phyloP scores from a whole-genome alignment of 2,888 invertebrate species.

The Anthophora plumipes region DNA sequence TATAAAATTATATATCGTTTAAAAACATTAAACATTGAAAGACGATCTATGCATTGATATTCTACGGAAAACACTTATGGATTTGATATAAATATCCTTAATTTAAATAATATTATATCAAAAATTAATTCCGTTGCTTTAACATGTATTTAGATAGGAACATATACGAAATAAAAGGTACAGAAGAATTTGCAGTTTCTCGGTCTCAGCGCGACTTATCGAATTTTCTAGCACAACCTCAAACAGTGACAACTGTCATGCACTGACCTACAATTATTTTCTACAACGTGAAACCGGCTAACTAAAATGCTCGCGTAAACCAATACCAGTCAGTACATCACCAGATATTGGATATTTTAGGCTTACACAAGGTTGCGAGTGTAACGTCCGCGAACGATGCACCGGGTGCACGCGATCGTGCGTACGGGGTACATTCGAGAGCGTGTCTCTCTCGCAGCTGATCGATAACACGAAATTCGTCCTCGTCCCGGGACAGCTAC shows the following conservation, averaged over 20 bases:
- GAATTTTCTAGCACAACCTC: background rate
- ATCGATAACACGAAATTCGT: conserved; percentile 63
- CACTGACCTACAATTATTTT: background rate
- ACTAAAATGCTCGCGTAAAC: background rate
- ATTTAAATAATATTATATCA: too few relatives aligned
- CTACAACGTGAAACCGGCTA: background rate
- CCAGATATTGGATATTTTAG: background rate
- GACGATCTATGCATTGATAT: background rate
- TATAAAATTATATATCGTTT: background rate
- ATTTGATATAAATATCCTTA: too few relatives aligned
- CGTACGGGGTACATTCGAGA: conserved; percentile 57
- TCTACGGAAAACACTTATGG: too few relatives aligned
- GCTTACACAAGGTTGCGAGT: conserved; percentile 4
- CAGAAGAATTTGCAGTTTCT: too few relatives aligned
- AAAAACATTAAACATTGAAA: too few relatives aligned
- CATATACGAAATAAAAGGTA: too few relatives aligned
- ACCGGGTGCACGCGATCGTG: conserved; percentile 37
- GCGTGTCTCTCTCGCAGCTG: conserved; percentile 51
- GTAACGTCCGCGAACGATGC: conserved; percentile 30
- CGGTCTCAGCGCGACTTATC: background rate
- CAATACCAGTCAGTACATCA: background rate
- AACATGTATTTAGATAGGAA: too few relatives aligned
- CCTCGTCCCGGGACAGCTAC: conserved; percentile 32
- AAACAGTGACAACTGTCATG: too few relatives aligned
- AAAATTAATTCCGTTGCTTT: too few relatives aligned